phyloP scores from a whole-genome alignment of 2,888 invertebrate species.

The Amphipyra berbera region DNA sequence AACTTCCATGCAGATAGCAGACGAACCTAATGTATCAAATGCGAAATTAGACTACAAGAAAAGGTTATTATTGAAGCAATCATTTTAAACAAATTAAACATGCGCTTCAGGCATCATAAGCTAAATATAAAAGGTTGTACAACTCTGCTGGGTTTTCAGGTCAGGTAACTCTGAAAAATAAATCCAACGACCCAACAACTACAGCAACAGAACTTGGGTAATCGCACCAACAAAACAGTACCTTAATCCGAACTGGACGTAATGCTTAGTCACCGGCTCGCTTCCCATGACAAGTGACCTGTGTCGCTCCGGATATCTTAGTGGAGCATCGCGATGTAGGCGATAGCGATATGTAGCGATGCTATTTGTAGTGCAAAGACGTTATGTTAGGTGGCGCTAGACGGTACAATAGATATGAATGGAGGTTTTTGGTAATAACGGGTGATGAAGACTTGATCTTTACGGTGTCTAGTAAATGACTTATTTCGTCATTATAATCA shows the following conservation, averaged over 20 bases:
- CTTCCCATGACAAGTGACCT: constrained; percentile 75
- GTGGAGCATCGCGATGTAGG: constrained; percentile 62
- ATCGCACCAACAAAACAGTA: constrained; percentile 49
- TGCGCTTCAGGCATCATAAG: too few relatives aligned
- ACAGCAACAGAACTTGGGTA: too few relatives aligned
- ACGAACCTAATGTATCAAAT: too few relatives aligned
- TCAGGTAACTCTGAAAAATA: too few relatives aligned
- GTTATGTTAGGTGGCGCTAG: constrained; percentile 30
- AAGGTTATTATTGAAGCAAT: too few relatives aligned
- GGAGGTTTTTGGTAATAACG: not conserved
- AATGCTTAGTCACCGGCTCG: constrained; percentile 72
- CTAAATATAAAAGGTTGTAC: too few relatives aligned
- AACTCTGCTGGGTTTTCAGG: too few relatives aligned
- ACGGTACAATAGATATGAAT: not conserved
- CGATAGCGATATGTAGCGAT: constrained; percentile 47
- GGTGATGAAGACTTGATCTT: not conserved
- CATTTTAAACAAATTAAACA: too few relatives aligned
- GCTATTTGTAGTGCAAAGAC: constrained; percentile 23
- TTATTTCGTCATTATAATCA: too few relatives aligned
- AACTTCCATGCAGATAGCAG: too few relatives aligned
- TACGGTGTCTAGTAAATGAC: too few relatives aligned
- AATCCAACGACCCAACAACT: constrained; percentile 1
- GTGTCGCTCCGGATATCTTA: constrained; percentile 57
- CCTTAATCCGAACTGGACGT: constrained; percentile 60
- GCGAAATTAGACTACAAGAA: too few relatives aligned